These are phyloP conservation scores for Nomia melanderi DNA, from an alignment of 1,140 invertebrate genomes.

Conservation along the genomic window DNA sequence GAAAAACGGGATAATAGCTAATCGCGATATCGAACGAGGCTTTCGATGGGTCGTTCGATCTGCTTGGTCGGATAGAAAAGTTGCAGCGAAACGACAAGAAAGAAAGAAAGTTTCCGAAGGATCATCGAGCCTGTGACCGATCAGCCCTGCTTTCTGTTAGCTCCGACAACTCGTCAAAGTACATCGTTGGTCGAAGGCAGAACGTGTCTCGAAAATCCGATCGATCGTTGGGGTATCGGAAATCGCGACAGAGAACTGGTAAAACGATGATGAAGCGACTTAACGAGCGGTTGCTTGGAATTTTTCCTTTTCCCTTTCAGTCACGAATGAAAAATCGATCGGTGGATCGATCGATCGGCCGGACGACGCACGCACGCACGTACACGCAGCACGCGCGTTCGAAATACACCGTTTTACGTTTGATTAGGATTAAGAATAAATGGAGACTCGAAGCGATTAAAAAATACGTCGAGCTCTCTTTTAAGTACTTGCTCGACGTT, in stretches of 20 bases:
- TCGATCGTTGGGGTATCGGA: conserved; percentile 48
- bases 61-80: neutral
- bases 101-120: conserved; percentile 9
- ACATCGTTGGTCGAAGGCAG: conserved; percentile 62
- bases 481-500: conserved; percentile 64
- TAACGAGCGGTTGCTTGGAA: conserved; percentile 23
- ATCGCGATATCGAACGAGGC: neutral
- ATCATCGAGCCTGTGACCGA: conserved; percentile 33
- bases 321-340: conserved; percentile 4
- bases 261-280: conserved; percentile 10
- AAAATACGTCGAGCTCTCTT: conserved; percentile 80
- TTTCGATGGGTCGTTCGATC: neutral
- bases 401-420: conserved; percentile 51
- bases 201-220: conserved; percentile 67
- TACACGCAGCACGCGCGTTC: conserved; percentile 45
- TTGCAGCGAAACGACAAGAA: conserved; percentile 1
- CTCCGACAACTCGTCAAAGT: conserved; percentile 53
- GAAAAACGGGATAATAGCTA: too few relatives aligned
- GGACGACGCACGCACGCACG: conserved; percentile 11
- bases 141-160: conserved; percentile 49
- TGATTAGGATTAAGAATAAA: conserved; percentile 70
- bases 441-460: conserved; percentile 75
- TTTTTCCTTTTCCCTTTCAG: conserved; percentile 9
- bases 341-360: conserved; percentile 43
- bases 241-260: conserved; percentile 2